Conservation (phyloP, 2,113 vertebrate genomes). For the Oreotrochilus melanogaster region DNA sequence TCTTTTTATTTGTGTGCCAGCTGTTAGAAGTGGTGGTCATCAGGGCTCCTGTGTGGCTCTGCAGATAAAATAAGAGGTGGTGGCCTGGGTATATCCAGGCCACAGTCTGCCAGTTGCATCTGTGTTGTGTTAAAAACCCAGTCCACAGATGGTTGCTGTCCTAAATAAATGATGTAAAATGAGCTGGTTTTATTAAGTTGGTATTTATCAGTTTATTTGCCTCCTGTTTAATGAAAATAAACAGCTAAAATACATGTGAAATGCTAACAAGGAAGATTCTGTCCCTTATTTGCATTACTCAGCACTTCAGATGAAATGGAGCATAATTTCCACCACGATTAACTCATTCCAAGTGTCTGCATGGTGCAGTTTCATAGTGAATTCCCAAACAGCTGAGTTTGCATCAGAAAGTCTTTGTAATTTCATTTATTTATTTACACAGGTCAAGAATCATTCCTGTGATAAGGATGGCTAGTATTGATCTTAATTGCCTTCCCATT, state of each 20-base stretch:
- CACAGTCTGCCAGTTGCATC: not conserved
- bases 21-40: not conserved
- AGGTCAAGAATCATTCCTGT: not conserved
- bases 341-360: not conserved
- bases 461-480: not conserved
- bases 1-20: not conserved
- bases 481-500: not conserved
- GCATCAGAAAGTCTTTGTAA: not conserved
- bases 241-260: not conserved
- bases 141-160: not conserved
- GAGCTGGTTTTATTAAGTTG: not conserved
- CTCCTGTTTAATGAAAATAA: not conserved
- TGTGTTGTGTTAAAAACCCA: not conserved
- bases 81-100: not conserved
- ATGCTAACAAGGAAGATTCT: not conserved
- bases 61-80: fast-evolving
- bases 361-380: not conserved
- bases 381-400: not conserved
- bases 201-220: not conserved
- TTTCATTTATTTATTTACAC: not conserved
- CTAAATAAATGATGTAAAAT: not conserved
- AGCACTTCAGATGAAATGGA: not conserved
- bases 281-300: not conserved
- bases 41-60: not conserved
- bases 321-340: not conserved